These are phyloP conservation scores for Hedychridium roseum DNA, from an alignment of 2,888 invertebrate genomes.

Conservation along the genomic window DNA sequence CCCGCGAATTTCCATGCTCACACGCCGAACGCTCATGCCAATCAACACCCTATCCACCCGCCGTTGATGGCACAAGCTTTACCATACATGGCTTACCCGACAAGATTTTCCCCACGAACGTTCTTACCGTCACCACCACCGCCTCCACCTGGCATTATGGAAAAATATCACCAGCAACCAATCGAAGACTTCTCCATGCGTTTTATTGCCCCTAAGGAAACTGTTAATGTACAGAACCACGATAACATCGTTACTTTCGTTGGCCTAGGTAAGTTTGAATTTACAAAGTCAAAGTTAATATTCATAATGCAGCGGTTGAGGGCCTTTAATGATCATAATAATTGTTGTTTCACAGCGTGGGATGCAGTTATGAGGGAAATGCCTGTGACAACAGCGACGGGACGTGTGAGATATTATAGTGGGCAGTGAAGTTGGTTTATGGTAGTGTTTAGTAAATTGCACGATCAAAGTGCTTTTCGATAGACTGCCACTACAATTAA, in stretches of 20 bases:
- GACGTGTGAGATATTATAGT: slow-evolving; percentile 69
- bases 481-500: slow-evolving; percentile 27
- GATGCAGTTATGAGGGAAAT: slow-evolving; percentile 70
- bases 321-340: no score
- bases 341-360: no score
- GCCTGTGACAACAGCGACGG: slow-evolving; percentile 61
- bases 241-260: slow-evolving; percentile 73
- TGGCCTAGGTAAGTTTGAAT: slow-evolving; percentile 71
- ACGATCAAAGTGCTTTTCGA: slow-evolving; percentile 31
- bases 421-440: slow-evolving; percentile 63
- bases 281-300: no score
- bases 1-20: slow-evolving; percentile 36
- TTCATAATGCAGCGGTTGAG: no score
- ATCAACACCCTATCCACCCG: slow-evolving; percentile 43
- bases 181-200: slow-evolving; percentile 64
- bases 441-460: slow-evolving; percentile 22
- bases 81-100: slow-evolving; percentile 47
- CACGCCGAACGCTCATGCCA: slow-evolving; percentile 28
- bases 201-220: slow-evolving; percentile 62
- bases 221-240: slow-evolving; percentile 63
- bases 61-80: slow-evolving; percentile 51
- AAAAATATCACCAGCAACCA: slow-evolving; percentile 52
- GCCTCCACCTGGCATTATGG: slow-evolving; percentile 43
- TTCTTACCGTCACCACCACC: slow-evolving; percentile 39
- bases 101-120: slow-evolving; percentile 45